phyloP scores from a whole-genome alignment of 2,888 invertebrate genomes.

The Aporophyla lueneburgensis region DNA sequence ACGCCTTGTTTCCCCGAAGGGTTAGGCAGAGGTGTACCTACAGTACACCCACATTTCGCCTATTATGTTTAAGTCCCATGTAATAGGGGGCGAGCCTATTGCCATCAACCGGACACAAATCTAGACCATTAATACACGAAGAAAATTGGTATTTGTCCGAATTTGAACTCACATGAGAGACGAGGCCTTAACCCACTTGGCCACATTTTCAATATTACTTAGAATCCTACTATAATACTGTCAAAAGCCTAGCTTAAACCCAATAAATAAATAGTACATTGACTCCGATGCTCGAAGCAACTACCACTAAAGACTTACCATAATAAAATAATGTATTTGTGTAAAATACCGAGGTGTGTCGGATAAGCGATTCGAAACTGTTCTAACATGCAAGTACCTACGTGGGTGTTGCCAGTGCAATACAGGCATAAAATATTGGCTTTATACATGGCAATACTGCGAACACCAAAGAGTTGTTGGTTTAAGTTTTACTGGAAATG shows the following conservation, averaged over 20 bases:
- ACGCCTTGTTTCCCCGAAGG: too few relatives aligned
- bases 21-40: too few relatives aligned
- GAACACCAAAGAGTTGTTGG: conserved; percentile 19
- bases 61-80: too few relatives aligned
- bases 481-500: neutral
- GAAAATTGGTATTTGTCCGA: too few relatives aligned
- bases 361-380: conserved; percentile 57
- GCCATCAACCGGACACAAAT: too few relatives aligned
- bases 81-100: too few relatives aligned
- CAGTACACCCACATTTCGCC: too few relatives aligned
- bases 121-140: too few relatives aligned
- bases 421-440: conserved; percentile 51
- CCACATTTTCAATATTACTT: neutral
- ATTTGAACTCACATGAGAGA: too few relatives aligned
- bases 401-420: conserved; percentile 55
- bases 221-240: neutral
- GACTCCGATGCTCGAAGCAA: conserved; percentile 23
- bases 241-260: neutral
- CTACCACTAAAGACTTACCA: conserved; percentile 24
- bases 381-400: conserved; percentile 41
- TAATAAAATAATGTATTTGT: conserved; percentile 50
- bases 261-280: conserved; percentile 27
- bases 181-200: too few relatives aligned
- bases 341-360: conserved; percentile 45
- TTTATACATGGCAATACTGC: conserved; percentile 41